Evolutionary conservation across 2,797 vertebrate species (phyloP).

Genomic region (Neomorphus geoffroyi): DNA sequence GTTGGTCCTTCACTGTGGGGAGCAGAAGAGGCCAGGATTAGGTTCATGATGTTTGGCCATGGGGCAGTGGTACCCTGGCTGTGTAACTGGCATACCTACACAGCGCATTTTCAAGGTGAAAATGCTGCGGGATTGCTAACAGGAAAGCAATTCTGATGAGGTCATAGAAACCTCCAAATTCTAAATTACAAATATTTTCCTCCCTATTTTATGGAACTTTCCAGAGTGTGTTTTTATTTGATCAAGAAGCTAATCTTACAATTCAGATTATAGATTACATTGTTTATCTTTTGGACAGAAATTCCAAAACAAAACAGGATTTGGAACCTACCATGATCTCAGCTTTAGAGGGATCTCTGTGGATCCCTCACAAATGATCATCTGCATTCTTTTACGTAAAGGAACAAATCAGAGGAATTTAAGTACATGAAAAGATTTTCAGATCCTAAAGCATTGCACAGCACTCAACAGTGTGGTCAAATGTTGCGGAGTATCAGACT

Average conservation of each 20-base stretch:
- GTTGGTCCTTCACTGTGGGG: neutral
- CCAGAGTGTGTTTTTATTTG: neutral
- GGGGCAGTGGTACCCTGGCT: neutral
- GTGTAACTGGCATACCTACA: rapidly evolving
- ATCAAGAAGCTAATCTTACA: neutral
- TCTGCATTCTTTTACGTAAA: neutral
- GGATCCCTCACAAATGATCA: neutral
- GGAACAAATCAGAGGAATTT: neutral
- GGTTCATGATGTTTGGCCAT: rapidly evolving
- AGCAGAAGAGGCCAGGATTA: neutral
- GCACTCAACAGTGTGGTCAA: neutral
- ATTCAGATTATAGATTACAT: neutral
- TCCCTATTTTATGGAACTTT: neutral
- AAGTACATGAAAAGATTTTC: neutral
- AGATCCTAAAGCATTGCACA: neutral
- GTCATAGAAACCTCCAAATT: neutral
- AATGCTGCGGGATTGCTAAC: neutral
- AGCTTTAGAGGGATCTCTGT: neutral
- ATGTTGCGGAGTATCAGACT: neutral
- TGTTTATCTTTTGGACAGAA: neutral
- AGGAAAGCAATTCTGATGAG: neutral
- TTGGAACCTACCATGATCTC: neutral
- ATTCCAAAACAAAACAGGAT: neutral
- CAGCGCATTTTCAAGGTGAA: neutral
- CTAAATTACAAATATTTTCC: neutral